Evolutionary conservation across 2,797 vertebrate genomes (phyloP).

Genomic region (Menidia menidia): DNA sequence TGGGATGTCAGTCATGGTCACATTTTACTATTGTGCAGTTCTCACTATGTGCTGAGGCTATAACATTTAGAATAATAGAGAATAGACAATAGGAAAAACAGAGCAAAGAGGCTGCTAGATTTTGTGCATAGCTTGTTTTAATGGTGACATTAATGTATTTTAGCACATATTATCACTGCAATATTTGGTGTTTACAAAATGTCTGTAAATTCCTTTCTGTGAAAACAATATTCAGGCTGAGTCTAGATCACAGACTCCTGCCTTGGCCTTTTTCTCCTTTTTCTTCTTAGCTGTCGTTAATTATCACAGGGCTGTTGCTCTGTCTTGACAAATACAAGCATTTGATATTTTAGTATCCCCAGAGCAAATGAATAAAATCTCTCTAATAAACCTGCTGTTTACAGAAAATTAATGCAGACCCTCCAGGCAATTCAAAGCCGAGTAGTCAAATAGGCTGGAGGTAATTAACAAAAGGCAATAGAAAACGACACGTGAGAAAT

Average conservation of each 20-base stretch:
- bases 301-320: slow-evolving; percentile 31
- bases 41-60: slow-evolving; percentile 36
- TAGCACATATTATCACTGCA: background rate
- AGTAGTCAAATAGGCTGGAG: slow-evolving; percentile 43
- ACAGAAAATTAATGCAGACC: slow-evolving; percentile 43
- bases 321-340: slow-evolving; percentile 32
- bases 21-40: slow-evolving; percentile 44
- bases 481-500: slow-evolving; percentile 41
- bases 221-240: slow-evolving; percentile 4
- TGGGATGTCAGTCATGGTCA: slow-evolving; percentile 61
- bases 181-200: slow-evolving; percentile 8
- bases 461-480: slow-evolving; percentile 58
- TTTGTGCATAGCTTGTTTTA: slow-evolving; percentile 16
- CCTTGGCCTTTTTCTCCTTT: slow-evolving; percentile 18
- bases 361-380: slow-evolving; percentile 24
- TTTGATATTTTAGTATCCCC: slow-evolving; percentile 20
- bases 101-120: slow-evolving; percentile 20
- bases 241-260: slow-evolving; percentile 5
- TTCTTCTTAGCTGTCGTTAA: slow-evolving; percentile 10
- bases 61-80: slow-evolving; percentile 31
- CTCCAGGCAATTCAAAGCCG: slow-evolving; percentile 21
- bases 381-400: slow-evolving; percentile 40
- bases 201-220: slow-evolving; percentile 13
- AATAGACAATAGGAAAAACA: slow-evolving; percentile 27
- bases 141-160: slow-evolving; percentile 4